These are phyloP conservation scores for Shinisaurus crocodilurus DNA, from an alignment of 2,113 vertebrate species.

Conservation along the genomic window DNA sequence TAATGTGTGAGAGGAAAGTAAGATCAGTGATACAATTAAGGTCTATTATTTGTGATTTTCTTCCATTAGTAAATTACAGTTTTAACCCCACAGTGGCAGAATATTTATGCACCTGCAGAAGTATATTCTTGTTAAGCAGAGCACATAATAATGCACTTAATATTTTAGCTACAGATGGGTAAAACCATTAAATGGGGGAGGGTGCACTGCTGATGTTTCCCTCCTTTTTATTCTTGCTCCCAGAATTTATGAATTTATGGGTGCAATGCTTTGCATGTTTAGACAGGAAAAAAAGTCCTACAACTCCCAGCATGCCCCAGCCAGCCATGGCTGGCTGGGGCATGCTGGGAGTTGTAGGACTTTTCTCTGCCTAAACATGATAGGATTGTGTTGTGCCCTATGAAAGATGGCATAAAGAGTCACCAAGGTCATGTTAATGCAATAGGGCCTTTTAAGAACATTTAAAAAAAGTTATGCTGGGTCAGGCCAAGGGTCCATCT, in stretches of 20 bases:
- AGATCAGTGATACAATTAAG: background rate
- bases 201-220: background rate
- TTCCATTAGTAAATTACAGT: background rate
- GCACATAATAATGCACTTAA: background rate
- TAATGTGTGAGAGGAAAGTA: background rate
- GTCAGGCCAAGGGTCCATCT: too few relatives aligned
- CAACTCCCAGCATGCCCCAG: too few relatives aligned
- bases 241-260: background rate
- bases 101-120: conserved; percentile 29
- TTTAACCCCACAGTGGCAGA: conserved; percentile 41
- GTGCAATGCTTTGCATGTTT: too few relatives aligned
- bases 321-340: too few relatives aligned
- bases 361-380: too few relatives aligned
- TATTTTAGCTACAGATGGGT: background rate
- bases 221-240: background rate
- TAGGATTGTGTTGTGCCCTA: background rate
- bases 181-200: background rate
- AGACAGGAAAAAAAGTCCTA: too few relatives aligned
- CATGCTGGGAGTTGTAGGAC: too few relatives aligned
- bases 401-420: background rate
- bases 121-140: conserved; percentile 34
- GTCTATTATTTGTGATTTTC: background rate
- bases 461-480: too few relatives aligned
- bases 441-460: background rate
- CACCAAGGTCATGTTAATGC: background rate